Percentiles rank a stretch among this genome's conserved stretches.
Evolutionary conservation across 2,797 vertebrate species (phyloP).

Genomic region (Betta splendens): DNA sequence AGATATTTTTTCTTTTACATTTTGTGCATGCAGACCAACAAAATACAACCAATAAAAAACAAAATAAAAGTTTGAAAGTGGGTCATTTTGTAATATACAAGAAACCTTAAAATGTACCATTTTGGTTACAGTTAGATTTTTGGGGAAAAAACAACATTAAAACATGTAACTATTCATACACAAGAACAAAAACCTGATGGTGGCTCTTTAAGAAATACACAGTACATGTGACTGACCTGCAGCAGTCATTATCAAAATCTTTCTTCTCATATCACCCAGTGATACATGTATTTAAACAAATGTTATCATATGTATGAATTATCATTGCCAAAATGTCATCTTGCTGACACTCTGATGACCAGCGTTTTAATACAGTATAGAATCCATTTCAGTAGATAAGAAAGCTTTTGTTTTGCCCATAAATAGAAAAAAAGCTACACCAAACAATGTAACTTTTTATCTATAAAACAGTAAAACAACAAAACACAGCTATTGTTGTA

Average conservation of each 20-base stretch:
- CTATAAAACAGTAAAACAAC: background rate
- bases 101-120: background rate
- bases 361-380: background rate
- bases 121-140: too few relatives aligned
- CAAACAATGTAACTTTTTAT: background rate
- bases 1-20: too few relatives aligned
- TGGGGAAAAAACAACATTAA: background rate
- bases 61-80: background rate
- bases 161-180: background rate
- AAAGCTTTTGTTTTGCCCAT: too few relatives aligned
- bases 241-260: background rate
- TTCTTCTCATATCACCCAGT: background rate
- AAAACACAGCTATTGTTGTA: constrained; percentile 4
- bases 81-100: background rate
- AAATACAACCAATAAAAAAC: background rate
- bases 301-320: background rate
- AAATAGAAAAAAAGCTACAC: background rate
- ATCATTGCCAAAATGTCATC: too few relatives aligned
- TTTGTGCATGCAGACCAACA: background rate
- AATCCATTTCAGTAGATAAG: too few relatives aligned
- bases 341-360: too few relatives aligned
- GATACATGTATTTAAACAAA: background rate
- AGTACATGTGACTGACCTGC: background rate
- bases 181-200: background rate
- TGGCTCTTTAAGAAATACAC: background rate